Base-by-base conservation (phyloP, 2,888 invertebrate species). In the Drosophila hamatofila region DNA sequence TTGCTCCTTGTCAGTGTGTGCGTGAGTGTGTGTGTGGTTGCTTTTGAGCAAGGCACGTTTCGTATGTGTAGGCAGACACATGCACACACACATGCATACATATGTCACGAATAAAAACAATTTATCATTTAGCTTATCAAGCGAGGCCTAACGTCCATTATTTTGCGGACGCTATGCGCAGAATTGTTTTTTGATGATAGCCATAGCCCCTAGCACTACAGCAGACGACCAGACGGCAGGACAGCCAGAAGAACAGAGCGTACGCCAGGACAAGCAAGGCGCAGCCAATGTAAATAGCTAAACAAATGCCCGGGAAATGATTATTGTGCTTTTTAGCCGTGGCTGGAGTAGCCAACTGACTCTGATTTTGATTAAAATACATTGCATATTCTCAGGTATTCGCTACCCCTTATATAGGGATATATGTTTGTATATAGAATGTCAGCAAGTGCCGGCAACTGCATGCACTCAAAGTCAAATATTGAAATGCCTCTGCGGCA, bases 61-160 rank as follows among this genome's bases (percentile, higher is more conserved):
- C 61, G 51, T 49, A 58, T 78, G 59, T 78, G 65, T 52, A 25
- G 42, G 30, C 44, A 49, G 16, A 52, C 52, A 37, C 21, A 51
- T 16, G 3, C 58, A 55, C 35, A 25, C 39, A 56, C 55, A 42
- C 54, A 49, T 39, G 48, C 71, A 73, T 68, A 75, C 85, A 83
- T 83, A 88, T 85, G 83, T 88, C 88, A 86, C 88, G 85, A 80
- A 80, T 88, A 77, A 86, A 86, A 88, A 86, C 85, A 86, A 86
- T 86, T 86, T 86, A 86, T 86, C 85, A 88, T 88, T 86, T 83
- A 86, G 84, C 84, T 88, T 85, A 85, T 85, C 84, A 85, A 85
- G 81, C 75, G 66, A 83, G 81, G 88, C 88, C 84, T 85, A 85
- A 79, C 88, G 88, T 85, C 84, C 88, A 85, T 85, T 85, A 88